phyloP scores from a whole-genome alignment of 2,113 vertebrate species.

The Lutjanus erythropterus region DNA sequence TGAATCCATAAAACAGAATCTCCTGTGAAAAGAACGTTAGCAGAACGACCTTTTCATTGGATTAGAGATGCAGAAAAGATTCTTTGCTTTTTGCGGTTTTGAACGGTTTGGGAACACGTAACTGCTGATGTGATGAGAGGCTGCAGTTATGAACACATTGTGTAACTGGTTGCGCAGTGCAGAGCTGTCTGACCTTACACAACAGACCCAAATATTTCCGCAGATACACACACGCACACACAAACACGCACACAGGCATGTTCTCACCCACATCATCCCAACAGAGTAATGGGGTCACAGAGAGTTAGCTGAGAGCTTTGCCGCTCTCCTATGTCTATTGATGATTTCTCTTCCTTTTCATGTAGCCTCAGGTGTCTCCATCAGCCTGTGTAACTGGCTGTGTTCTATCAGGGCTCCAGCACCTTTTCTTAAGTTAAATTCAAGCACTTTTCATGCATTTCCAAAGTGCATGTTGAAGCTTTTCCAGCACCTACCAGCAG shows the following conservation, averaged over 20 bases:
- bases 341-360: neutral
- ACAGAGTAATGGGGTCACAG: constrained; percentile 59
- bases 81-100: neutral
- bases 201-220: constrained; percentile 55
- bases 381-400: neutral
- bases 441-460: no score
- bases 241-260: constrained; percentile 31
- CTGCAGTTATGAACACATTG: constrained; percentile 23
- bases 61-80: constrained; percentile 13
- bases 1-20: neutral
- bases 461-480: no score
- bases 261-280: constrained; percentile 49
- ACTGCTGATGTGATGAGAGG: constrained; percentile 9
- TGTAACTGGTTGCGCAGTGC: constrained; percentile 47
- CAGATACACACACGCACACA: constrained; percentile 11
- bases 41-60: neutral
- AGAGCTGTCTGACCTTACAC: constrained; percentile 52
- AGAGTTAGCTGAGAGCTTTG: constrained; percentile 31
- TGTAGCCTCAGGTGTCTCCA: constrained; percentile 19
- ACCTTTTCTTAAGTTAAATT: no score
- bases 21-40: neutral
- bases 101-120: neutral
- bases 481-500: no score
- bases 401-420: neutral
- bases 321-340: constrained; percentile 22